Evolutionary conservation across 1,140 invertebrate genomes (phyloP).

Genomic region (Caenorhabditis brenneri): DNA sequence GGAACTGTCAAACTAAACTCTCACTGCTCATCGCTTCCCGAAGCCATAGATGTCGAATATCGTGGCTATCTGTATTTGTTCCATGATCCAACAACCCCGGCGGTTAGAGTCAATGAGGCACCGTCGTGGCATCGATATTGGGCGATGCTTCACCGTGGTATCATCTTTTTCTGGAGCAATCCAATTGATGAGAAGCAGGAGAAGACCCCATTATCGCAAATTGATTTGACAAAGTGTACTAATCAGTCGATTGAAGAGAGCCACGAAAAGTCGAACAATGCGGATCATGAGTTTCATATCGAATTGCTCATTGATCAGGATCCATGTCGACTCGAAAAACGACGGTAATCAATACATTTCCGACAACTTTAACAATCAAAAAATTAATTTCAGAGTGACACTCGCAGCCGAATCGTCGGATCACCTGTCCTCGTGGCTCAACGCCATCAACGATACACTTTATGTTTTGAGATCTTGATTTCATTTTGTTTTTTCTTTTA

Average conservation of each 20-base stretch:
- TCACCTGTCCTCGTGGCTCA: conserved; percentile 3
- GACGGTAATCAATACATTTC: not conserved
- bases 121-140: conserved; percentile 20
- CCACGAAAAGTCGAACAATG: too few relatives aligned
- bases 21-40: conserved; percentile 18
- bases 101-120: too few relatives aligned
- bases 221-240: conserved; percentile 15
- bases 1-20: conserved; percentile 32
- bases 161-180: conserved; percentile 43
- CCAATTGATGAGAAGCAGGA: conserved; percentile 21
- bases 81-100: conserved; percentile 30
- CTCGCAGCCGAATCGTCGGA: not conserved
- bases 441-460: conserved; percentile 15
- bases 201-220: not conserved
- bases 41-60: conserved; percentile 31
- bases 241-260: conserved; percentile 20
- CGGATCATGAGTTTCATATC: conserved; percentile 3
- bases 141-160: conserved; percentile 30
- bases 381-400: not conserved
- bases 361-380: too few relatives aligned
- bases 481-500: too few relatives aligned
- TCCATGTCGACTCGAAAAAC: not conserved
- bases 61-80: conserved; percentile 35
- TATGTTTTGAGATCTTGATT: not conserved
- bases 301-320: conserved; percentile 9